A percentile compares a stretch with the other conserved stretches of the same genome.
Evolutionary conservation across 2,888 invertebrate species (phyloP).

Genomic region (Rhimphoctona megacephalus): DNA sequence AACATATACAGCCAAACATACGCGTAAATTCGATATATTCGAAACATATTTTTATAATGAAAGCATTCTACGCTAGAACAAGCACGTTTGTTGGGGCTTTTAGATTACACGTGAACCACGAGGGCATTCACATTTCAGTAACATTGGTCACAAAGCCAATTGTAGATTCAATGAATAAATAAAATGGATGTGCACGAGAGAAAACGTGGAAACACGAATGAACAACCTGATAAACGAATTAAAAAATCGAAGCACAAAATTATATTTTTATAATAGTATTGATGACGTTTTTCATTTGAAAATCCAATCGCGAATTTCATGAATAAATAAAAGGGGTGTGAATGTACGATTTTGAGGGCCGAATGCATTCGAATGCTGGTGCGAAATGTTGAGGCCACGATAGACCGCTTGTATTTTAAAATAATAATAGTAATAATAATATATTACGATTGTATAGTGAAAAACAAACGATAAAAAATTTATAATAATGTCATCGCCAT

Average conservation of each 20-base stretch:
- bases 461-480: conserved; percentile 1
- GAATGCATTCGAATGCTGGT: neutral
- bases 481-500: neutral
- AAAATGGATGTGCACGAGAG: conserved; percentile 23
- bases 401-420: neutral
- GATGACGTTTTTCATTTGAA: neutral
- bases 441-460: neutral
- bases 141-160: conserved; percentile 58
- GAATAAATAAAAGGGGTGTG: conserved; percentile 16
- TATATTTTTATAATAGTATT: conserved; percentile 1
- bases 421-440: neutral
- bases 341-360: neutral
- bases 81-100: conserved; percentile 43
- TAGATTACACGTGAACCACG: conserved; percentile 51
- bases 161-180: conserved; percentile 67
- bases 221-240: neutral
- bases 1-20: neutral
- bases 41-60: conserved; percentile 63
- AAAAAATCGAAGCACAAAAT: conserved; percentile 15
- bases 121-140: conserved; percentile 43
- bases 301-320: conserved; percentile 16
- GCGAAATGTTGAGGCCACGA: neutral
- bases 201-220: neutral
- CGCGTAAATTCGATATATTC: conserved; percentile 47
- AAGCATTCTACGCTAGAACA: conserved; percentile 52